Evolutionary conservation across 2,797 vertebrate genomes (phyloP).

Genomic region (Brotula barbata): DNA sequence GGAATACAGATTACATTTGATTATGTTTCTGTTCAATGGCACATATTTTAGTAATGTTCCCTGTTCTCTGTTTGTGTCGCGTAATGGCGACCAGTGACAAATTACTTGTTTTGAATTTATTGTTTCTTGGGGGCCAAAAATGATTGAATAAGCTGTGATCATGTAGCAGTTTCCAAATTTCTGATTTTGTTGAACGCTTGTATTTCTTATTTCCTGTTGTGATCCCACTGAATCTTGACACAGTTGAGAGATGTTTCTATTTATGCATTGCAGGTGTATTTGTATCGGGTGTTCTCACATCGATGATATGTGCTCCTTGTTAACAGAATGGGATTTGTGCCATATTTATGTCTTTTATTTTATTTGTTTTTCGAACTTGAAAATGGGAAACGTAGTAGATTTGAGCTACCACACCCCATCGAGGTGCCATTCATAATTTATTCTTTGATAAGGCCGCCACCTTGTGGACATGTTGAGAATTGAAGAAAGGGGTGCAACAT

Average conservation of each 20-base stretch:
- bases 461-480: conserved; percentile 54
- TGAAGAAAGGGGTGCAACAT: conserved; percentile 1
- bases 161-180: not conserved
- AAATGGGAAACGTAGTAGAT: conserved; percentile 35
- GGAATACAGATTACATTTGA: not conserved
- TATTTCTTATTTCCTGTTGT: too few relatives aligned
- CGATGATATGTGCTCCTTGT: conserved; percentile 34
- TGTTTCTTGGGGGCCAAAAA: conserved; percentile 16
- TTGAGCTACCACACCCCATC: conserved; percentile 18
- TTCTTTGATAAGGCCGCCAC: conserved; percentile 60
- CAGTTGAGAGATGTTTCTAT: conserved; percentile 26
- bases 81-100: conserved; percentile 31
- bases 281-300: conserved; percentile 18
- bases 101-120: conserved; percentile 25
- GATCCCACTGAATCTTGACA: not conserved
- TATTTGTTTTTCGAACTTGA: conserved; percentile 57
- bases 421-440: conserved; percentile 35
- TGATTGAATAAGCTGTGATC: conserved; percentile 25
- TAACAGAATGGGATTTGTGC: conserved; percentile 59
- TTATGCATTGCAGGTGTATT: conserved; percentile 9
- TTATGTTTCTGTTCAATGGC: conserved; percentile 22
- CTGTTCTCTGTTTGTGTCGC: conserved; percentile 60
- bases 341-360: conserved; percentile 49
- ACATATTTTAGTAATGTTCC: conserved; percentile 21
- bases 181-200: not conserved